These are phyloP conservation scores for Sminthurinus aureus DNA, from an alignment of 2,888 invertebrate species.

Conservation along the genomic window DNA sequence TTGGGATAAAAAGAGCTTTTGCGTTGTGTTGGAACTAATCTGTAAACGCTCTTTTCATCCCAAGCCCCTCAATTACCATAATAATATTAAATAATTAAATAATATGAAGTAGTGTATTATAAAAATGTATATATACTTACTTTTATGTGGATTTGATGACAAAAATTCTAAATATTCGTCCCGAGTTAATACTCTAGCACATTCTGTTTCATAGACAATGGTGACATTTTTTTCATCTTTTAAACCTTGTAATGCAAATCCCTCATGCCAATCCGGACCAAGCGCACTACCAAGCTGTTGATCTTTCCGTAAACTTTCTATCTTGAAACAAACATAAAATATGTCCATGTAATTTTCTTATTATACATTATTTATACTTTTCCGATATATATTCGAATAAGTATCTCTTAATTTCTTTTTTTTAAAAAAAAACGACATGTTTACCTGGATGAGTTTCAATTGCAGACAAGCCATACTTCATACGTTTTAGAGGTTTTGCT, in stretches of 20 bases:
- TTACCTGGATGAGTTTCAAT: not conserved
- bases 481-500: constrained; percentile 30
- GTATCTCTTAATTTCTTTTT: too few species aligned
- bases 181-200: constrained; percentile 11
- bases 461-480: constrained; percentile 40
- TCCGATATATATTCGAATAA: too few species aligned
- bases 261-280: constrained; percentile 95
- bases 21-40: too few species aligned
- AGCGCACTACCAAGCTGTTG: constrained; percentile 78
- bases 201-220: constrained; percentile 65
- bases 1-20: too few species aligned
- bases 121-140: not conserved
- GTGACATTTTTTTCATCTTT: constrained; percentile 64
- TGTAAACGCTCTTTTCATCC: too few species aligned
- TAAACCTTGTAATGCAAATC: constrained; percentile 70
- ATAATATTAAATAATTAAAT: too few species aligned
- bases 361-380: too few species aligned
- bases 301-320: not conserved
- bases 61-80: too few species aligned
- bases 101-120: not conserved
- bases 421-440: not conserved
- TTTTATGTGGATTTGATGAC: not conserved
- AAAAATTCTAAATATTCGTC: constrained; percentile 20
- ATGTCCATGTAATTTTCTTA: not conserved
- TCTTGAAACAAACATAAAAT: not conserved